A percentile compares a stretch with the other conserved stretches of the same genome.
phyloP scores from a whole-genome alignment of 1,140 invertebrate species.

The Drosophila albomicans region DNA sequence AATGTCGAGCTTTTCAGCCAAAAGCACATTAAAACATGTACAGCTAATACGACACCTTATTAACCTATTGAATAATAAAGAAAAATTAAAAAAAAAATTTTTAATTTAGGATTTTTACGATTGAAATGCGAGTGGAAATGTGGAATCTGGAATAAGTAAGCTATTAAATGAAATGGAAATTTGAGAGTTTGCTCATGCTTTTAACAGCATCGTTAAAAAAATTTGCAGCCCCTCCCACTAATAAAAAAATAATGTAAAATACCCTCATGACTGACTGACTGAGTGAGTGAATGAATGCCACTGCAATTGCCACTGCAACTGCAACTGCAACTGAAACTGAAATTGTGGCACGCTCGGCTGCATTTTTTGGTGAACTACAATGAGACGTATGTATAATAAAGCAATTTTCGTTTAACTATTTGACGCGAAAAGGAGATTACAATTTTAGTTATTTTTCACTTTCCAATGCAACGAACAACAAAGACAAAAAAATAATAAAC shows the following conservation, averaged over 20 bases:
- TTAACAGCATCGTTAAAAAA: constrained; percentile 33
- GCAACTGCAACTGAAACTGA: neutral
- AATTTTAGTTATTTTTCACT: constrained; percentile 81
- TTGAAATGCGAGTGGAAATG: neutral
- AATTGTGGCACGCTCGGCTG: constrained; percentile 40
- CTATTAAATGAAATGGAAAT: constrained; percentile 14
- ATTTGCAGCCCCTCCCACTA: neutral
- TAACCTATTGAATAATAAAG: too few relatives aligned
- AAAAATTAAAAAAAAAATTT: neutral
- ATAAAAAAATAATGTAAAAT: neutral
- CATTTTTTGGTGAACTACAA: constrained; percentile 19
- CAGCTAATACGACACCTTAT: too few relatives aligned
- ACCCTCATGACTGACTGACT: too few relatives aligned
- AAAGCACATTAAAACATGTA: too few relatives aligned
- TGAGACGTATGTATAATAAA: constrained; percentile 59
- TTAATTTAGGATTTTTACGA: neutral
- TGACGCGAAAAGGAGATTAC: constrained; percentile 79
- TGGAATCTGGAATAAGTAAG: neutral
- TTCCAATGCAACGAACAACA: constrained; percentile 60
- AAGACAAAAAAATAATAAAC: constrained; percentile 34
- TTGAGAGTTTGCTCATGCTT: constrained; percentile 2
- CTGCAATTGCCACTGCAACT: neutral
- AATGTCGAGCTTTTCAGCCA: too few relatives aligned
- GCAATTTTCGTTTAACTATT: constrained; percentile 75
- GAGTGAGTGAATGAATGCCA: neutral